Conservation (phyloP, 2,888 invertebrate species). For the Habrosyne pyritoides region DNA sequence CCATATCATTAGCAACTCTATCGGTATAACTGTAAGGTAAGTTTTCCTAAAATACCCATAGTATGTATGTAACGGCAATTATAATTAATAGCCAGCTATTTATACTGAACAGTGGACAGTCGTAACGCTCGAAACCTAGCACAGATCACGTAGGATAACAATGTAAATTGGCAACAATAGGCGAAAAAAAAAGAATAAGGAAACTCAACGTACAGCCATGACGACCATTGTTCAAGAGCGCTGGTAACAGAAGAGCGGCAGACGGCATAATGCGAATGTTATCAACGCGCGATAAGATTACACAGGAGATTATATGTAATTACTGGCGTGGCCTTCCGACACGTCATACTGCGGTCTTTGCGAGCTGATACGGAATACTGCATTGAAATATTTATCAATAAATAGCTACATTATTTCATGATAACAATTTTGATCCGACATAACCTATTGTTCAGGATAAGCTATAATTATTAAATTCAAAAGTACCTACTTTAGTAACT, state of each 20-base stretch:
- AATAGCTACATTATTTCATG: slow-evolving; percentile 23
- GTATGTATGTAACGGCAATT: neutral
- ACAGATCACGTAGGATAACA: neutral
- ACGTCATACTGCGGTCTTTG: slow-evolving; percentile 78
- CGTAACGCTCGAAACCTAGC: neutral
- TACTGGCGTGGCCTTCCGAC: slow-evolving; percentile 45
- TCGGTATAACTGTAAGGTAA: neutral
- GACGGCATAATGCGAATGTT: slow-evolving; percentile 27
- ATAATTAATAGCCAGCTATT: neutral
- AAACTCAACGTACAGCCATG: slow-evolving; percentile 56
- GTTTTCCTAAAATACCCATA: neutral
- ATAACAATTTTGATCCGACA: slow-evolving; percentile 12
- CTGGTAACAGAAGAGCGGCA: slow-evolving; percentile 41
- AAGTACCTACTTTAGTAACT: no score
- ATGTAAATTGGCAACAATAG: neutral
- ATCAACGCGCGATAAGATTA: slow-evolving; percentile 61
- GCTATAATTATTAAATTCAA: no score
- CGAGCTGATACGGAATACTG: slow-evolving; percentile 65
- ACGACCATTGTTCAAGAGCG: slow-evolving; percentile 64
- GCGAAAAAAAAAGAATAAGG: slow-evolving; percentile 16
- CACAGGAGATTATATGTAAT: slow-evolving; percentile 59
- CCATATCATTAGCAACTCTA: neutral
- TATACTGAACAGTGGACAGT: neutral
- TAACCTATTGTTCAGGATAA: no score
- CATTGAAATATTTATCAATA: slow-evolving; percentile 67